Conservation (phyloP, 2,113 vertebrate genomes). For the Xiphophorus maculatus region DNA sequence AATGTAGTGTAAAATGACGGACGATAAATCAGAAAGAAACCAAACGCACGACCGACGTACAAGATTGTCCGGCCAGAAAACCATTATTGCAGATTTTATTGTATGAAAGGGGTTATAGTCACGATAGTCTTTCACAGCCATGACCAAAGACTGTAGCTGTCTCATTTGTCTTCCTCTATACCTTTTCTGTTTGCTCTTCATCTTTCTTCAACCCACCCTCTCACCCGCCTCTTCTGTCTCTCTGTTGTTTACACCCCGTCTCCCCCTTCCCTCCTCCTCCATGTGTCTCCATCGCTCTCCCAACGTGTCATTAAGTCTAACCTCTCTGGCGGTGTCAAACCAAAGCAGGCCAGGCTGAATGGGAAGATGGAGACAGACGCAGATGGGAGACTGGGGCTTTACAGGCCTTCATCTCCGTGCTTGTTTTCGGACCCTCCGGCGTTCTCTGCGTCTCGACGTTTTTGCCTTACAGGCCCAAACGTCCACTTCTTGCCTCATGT, state of each 20-base stretch:
- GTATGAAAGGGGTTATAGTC: conserved; percentile 10
- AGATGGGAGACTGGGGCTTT: conserved; percentile 63
- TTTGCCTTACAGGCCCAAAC: conserved; percentile 27
- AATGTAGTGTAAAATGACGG: background rate
- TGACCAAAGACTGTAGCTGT: background rate
- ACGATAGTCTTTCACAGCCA: conserved; percentile 15
- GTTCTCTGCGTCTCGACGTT: conserved; percentile 45
- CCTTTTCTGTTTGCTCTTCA: conserved; percentile 43
- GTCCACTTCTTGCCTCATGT: conserved; percentile 64
- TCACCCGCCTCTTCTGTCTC: conserved; percentile 31
- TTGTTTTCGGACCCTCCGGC: conserved; percentile 53
- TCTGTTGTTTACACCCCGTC: conserved; percentile 36
- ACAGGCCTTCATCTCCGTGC: conserved; percentile 63
- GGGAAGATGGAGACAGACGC: conserved; percentile 67
- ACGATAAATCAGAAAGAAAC: background rate
- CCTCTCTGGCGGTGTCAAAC: conserved; percentile 74
- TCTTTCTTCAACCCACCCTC: conserved; percentile 38
- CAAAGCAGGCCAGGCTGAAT: conserved; percentile 64
- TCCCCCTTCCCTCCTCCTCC: background rate
- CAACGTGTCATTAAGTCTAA: conserved; percentile 76
- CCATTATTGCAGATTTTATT: conserved; percentile 20
- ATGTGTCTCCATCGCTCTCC: conserved; percentile 53
- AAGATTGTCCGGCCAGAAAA: background rate
- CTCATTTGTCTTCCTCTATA: conserved; percentile 22
- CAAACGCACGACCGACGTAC: background rate